phyloP scores from a whole-genome alignment of 2,888 invertebrate genomes.

The Apotomis betuletana region DNA sequence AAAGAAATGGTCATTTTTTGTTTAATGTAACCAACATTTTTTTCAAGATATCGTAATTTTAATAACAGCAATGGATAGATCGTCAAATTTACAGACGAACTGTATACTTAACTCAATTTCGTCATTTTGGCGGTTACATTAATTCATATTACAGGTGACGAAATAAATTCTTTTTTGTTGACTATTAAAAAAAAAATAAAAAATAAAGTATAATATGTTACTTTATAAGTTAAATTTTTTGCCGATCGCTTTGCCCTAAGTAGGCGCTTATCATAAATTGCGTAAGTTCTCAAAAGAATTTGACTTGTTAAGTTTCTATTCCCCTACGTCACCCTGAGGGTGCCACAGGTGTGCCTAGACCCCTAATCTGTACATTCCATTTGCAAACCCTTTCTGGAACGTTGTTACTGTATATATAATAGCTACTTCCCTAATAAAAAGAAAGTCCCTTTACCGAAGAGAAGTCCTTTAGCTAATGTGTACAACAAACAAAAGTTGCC shows the following conservation, averaged over 20 bases:
- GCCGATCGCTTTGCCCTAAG: background rate
- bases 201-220: too few species aligned
- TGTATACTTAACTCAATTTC: too few species aligned
- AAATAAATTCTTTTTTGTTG: too few species aligned
- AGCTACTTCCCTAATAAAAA: constrained; percentile 30
- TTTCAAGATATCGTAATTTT: too few species aligned
- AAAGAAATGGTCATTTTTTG: too few species aligned
- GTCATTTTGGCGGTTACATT: too few species aligned
- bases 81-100: too few species aligned
- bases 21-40: too few species aligned
- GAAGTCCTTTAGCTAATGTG: constrained; percentile 25
- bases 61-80: too few species aligned
- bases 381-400: constrained; percentile 27
- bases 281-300: background rate
- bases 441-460: constrained; percentile 7
- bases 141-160: too few species aligned
- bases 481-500: constrained; percentile 21
- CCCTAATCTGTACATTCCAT: constrained; percentile 29
- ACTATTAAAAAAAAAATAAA: too few species aligned
- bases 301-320: background rate
- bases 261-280: constrained; percentile 1
- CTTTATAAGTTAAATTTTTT: background rate
- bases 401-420: constrained; percentile 12
- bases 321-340: background rate
- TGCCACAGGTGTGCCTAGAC: constrained; percentile 6